Conservation (phyloP, 2,888 invertebrate genomes). For the Eupithecia vulgata region DNA sequence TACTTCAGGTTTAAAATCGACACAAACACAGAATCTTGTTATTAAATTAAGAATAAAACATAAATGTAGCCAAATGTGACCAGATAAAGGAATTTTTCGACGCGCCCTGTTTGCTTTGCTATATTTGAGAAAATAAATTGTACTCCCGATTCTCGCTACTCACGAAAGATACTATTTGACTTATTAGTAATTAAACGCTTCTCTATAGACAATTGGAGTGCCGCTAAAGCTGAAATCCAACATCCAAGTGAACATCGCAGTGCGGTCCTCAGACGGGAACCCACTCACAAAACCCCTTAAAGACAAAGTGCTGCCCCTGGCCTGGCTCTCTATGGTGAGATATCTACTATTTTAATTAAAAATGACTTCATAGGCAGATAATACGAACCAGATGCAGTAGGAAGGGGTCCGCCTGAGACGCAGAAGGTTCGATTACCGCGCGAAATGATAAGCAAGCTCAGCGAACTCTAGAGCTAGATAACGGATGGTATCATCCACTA, state of each 20-base stretch:
- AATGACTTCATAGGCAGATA: background rate
- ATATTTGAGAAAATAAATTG: background rate
- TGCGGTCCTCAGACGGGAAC: conserved; percentile 86
- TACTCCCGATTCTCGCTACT: background rate
- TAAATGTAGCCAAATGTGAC: no score
- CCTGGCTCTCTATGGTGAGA: conserved; percentile 89
- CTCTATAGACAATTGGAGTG: conserved; percentile 85
- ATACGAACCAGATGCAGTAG: background rate
- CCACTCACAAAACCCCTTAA: conserved; percentile 85
- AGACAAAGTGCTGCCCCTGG: conserved; percentile 86
- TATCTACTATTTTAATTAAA: background rate
- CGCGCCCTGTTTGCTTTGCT: background rate
- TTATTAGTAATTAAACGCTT: background rate
- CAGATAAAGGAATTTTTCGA: background rate
- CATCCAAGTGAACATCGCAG: conserved; percentile 89
- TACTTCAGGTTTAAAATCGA: no score
- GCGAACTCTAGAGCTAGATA: background rate
- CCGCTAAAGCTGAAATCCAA: conserved; percentile 86
- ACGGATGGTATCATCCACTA: background rate
- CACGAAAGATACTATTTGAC: background rate
- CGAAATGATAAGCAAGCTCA: background rate
- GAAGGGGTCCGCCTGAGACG: background rate
- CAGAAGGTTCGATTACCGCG: background rate
- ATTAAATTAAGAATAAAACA: no score
- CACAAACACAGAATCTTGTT: no score